Percentiles rank a stretch among this genome's conserved stretches.
phyloP scores from a whole-genome alignment of 2,888 invertebrate species.

The Sclerodermus sp. region DNA sequence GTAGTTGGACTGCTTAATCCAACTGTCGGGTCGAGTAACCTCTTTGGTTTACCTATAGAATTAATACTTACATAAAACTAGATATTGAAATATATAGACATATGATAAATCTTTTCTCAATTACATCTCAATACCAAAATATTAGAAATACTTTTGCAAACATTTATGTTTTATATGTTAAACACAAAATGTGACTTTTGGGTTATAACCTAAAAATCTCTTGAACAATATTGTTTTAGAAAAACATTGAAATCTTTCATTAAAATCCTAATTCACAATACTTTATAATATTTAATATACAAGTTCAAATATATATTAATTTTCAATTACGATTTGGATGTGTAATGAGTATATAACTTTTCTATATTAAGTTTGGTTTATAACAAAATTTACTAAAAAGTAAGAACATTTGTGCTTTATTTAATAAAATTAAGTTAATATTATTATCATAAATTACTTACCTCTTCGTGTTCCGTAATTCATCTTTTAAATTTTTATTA shows the following conservation, averaged over 20 bases:
- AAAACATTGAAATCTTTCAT: too few species aligned
- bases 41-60: constrained; percentile 47
- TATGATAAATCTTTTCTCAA: background rate
- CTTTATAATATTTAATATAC: too few species aligned
- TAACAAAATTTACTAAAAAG: too few species aligned
- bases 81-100: background rate
- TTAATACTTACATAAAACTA: too few species aligned
- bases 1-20: constrained; percentile 34
- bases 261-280: too few species aligned
- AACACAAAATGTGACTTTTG: background rate
- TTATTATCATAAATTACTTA: constrained; percentile 24
- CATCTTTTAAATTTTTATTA: constrained; percentile 37
- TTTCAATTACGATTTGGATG: too few species aligned
- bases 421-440: too few species aligned
- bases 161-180: background rate
- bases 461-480: constrained; percentile 51
- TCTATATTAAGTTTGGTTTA: too few species aligned
- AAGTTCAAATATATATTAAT: too few species aligned
- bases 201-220: background rate
- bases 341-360: too few species aligned
- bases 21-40: constrained; percentile 49
- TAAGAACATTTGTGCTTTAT: too few species aligned
- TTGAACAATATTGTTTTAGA: too few species aligned
- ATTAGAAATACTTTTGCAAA: background rate
- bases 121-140: background rate